These are phyloP conservation scores for Enteromius afrohamiltoni DNA, from an alignment of 2,797 vertebrate genomes.

Conservation along the genomic window DNA sequence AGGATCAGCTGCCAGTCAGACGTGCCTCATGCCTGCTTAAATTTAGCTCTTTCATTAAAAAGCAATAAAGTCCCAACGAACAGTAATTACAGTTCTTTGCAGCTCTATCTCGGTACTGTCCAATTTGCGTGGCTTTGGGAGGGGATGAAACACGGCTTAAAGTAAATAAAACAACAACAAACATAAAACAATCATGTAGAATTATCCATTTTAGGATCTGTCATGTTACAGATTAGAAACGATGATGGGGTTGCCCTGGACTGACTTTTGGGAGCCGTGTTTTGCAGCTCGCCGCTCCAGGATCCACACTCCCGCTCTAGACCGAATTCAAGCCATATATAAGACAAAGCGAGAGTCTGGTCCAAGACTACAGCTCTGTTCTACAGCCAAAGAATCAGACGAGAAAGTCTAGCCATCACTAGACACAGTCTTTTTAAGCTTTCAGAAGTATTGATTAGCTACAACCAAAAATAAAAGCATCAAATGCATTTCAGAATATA, in stretches of 20 bases:
- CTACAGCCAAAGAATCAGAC: conserved; percentile 1
- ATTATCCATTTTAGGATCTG: conserved; percentile 71
- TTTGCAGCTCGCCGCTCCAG: conserved; percentile 10
- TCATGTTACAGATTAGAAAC: conserved; percentile 70
- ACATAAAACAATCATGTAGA: conserved; percentile 66
- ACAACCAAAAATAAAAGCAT: neutral
- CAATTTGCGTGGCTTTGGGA: conserved; percentile 52
- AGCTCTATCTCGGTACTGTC: conserved; percentile 42
- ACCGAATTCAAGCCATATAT: conserved; percentile 12
- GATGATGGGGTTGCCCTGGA: conserved; percentile 36
- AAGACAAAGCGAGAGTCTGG: neutral
- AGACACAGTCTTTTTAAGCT: conserved; percentile 8
- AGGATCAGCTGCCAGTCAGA: conserved; percentile 48
- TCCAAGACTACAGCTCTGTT: neutral
- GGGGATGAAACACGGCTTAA: conserved; percentile 33
- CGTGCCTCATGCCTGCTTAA: conserved; percentile 57
- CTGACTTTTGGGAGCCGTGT: conserved; percentile 25
- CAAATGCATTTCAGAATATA: neutral
- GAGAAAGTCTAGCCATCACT: neutral
- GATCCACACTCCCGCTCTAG: neutral
- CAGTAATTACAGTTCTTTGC: conserved; percentile 74
- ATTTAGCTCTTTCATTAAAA: conserved; percentile 78
- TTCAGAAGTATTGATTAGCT: neutral
- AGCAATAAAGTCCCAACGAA: conserved; percentile 69
- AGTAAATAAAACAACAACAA: conserved; percentile 73